These are phyloP conservation scores for Salmo trutta DNA, from an alignment of 2,797 vertebrate genomes.

Conservation along the genomic window DNA sequence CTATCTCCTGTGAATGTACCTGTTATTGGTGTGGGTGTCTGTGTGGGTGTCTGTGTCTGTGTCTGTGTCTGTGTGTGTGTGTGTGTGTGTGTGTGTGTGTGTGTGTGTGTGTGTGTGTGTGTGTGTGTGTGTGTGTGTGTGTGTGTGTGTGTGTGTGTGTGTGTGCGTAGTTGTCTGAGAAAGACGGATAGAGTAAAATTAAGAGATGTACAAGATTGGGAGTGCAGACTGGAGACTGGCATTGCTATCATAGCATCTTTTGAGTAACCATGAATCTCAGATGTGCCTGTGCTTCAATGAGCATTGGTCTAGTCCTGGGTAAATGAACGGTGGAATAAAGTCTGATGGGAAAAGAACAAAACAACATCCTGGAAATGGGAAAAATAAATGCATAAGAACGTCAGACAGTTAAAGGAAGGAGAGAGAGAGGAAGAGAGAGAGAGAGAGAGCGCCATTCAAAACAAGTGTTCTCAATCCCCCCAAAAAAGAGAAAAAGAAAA, in stretches of 20 bases:
- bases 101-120: neutral
- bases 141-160: neutral
- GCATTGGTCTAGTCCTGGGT: constrained; percentile 38
- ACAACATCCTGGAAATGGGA: constrained; percentile 37
- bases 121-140: neutral
- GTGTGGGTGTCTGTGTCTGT: neutral
- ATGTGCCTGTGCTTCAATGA: constrained; percentile 48
- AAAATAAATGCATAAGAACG: constrained; percentile 37
- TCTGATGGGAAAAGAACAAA: constrained; percentile 59
- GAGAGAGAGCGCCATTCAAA: constrained; percentile 51
- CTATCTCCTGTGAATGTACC: no score
- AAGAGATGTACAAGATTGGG: neutral
- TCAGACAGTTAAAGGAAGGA: constrained; percentile 59
- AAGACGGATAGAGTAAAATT: neutral
- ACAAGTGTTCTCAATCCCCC: constrained; percentile 56
- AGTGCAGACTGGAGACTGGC: neutral
- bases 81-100: neutral
- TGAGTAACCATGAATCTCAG: constrained; percentile 27
- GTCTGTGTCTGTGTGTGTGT: neutral
- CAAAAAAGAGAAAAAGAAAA: constrained; percentile 36
- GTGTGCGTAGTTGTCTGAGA: constrained; percentile 1
- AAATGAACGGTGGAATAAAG: constrained; percentile 63
- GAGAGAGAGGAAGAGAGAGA: neutral
- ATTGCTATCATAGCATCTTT: neutral
- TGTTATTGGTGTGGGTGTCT: neutral